Evolutionary conservation across 1,140 invertebrate species (phyloP).

Genomic region (Chelonus insularis): DNA sequence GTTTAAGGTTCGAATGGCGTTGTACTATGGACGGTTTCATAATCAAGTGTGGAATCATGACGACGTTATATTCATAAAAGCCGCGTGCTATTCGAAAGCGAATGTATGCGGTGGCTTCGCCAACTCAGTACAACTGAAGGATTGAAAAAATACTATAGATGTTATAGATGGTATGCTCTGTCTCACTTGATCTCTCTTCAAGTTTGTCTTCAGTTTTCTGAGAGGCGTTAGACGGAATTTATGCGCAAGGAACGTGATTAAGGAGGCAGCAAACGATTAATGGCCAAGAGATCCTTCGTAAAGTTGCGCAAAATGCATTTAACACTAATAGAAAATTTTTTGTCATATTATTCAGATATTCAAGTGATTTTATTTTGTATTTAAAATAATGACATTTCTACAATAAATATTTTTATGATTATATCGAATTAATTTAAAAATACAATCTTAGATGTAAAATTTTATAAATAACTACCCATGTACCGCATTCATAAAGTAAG

Average conservation of each 20-base stretch:
- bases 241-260: slow-evolving; percentile 26
- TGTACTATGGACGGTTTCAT: slow-evolving; percentile 40
- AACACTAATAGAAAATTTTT: slow-evolving; percentile 21
- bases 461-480: too few species aligned
- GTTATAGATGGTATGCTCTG: neutral
- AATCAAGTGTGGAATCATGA: slow-evolving; percentile 51
- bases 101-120: slow-evolving; percentile 22
- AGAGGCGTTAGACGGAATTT: slow-evolving; percentile 25
- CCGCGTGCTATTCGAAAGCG: slow-evolving; percentile 17
- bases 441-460: too few species aligned
- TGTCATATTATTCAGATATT: neutral
- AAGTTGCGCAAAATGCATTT: slow-evolving; percentile 22
- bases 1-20: slow-evolving; percentile 43
- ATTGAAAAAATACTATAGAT: neutral
- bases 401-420: too few species aligned
- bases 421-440: too few species aligned
- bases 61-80: slow-evolving; percentile 50
- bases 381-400: too few species aligned
- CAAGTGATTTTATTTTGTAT: neutral
- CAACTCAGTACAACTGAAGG: slow-evolving; percentile 11
- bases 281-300: slow-evolving; percentile 24
- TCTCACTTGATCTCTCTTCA: neutral
- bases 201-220: slow-evolving; percentile 5
- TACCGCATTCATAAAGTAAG: too few species aligned
- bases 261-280: slow-evolving; percentile 29